Evolutionary conservation across 2,113 vertebrate genomes (phyloP).

Genomic region (Phasianus colchicus): DNA sequence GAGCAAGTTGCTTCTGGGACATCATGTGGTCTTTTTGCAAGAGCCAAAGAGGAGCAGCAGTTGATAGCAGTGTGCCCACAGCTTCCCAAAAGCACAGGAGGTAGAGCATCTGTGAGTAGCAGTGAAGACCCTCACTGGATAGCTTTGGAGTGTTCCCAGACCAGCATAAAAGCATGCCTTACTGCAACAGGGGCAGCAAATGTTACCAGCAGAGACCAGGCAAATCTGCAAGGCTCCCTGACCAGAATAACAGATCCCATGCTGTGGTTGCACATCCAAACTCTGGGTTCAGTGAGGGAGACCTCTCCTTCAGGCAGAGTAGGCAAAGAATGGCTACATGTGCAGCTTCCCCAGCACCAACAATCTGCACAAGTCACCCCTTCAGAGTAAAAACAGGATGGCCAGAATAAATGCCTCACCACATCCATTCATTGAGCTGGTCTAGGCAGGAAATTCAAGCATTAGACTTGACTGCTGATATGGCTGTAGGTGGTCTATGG

Average conservation of each 20-base stretch:
- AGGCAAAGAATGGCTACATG: not conserved
- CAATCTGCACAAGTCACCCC: not conserved
- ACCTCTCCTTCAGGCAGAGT: not conserved
- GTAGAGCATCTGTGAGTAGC: accelerated
- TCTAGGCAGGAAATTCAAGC: not conserved
- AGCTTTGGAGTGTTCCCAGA: not conserved
- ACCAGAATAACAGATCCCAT: not conserved
- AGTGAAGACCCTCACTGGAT: not conserved
- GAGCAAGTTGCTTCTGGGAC: not conserved
- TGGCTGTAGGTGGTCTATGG: not conserved
- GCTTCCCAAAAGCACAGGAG: not conserved
- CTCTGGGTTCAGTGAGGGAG: not conserved
- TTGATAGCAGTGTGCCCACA: not conserved
- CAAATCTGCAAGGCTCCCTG: not conserved
- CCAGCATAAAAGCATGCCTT: not conserved
- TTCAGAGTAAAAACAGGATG: not conserved
- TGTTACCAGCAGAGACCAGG: not conserved
- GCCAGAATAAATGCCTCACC: not conserved
- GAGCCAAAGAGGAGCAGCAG: not conserved
- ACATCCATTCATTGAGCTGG: not conserved
- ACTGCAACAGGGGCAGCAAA: not conserved
- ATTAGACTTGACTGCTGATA: not conserved
- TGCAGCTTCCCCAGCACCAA: too few relatives aligned
- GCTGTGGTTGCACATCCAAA: not conserved
- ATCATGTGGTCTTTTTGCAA: accelerated